Base-by-base conservation (phyloP, 2,113 vertebrate genomes). In the Tragelaphus buxtoni region DNA sequence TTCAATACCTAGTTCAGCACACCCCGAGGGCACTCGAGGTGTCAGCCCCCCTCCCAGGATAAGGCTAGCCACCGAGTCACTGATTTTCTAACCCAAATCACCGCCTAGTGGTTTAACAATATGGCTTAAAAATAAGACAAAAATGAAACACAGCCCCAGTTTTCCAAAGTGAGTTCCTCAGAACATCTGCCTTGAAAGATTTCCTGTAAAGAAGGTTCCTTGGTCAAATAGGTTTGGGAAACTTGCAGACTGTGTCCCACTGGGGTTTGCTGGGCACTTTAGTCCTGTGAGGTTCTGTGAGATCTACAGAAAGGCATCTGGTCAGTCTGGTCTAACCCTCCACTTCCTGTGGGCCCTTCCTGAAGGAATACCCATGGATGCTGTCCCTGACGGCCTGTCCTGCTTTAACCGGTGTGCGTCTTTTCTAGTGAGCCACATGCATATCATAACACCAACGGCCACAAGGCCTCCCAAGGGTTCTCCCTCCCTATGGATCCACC, bases 351-450 rank as follows among this genome's bases (percentile, higher is more conserved):
- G 1, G 32, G 47, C 49, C 8, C 63, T 45, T 65, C 3, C 16
- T 0, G 0, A 17, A 42, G 60, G 49, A 14, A 4, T 0, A 2
- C 32, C 47, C 11, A 0, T 0, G 30, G 1, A 1, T 0, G 20
- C 79, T 2, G n/a, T 1, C 3, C 7, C 22, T 42, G 2, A 4
- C 13, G 1, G 22, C 39, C 86, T 2, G 49, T 0, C 4, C 1
- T 0, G 39, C 76, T 39, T 35, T 2, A 9, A 47, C 30, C 0
- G 0, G 9, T 0, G 7, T 0, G 35, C 4, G 1, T 61, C 53
- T 12, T 35, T 13, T 51, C 56, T 9, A 0, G 9, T 1, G 5
- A n/a, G 1, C n/a, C 7, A 2, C 20, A 18, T 9, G 4, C 3
- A 1, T 18, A 24, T 4, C 1, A 0, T 2, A 42, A 17, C 2